These are phyloP conservation scores for Calameuta idolon DNA, from an alignment of 2,888 invertebrate genomes.

Conservation along the genomic window DNA sequence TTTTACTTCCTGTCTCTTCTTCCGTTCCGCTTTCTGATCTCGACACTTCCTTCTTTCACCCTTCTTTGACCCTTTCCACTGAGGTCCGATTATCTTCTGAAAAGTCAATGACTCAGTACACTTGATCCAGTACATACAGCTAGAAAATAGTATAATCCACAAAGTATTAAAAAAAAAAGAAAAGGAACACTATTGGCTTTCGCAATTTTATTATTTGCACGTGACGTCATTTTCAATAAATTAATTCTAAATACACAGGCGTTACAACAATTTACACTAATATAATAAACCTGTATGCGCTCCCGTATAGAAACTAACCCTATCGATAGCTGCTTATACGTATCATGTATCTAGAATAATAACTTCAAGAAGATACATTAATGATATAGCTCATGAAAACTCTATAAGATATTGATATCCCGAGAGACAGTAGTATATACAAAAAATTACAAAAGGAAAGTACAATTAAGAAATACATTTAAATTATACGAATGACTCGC, in stretches of 20 bases:
- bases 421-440: background rate
- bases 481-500: background rate
- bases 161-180: background rate
- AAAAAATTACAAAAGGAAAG: constrained; percentile 10
- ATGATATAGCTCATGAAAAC: background rate
- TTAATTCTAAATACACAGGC: constrained; percentile 44
- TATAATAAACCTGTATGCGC: constrained; percentile 31
- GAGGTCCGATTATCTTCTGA: no score
- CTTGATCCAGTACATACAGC: no score
- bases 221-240: constrained; percentile 43
- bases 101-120: no score
- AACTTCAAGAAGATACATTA: background rate
- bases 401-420: background rate
- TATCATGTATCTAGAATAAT: background rate
- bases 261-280: constrained; percentile 46
- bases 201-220: constrained; percentile 35
- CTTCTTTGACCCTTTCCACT: no score
- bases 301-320: constrained; percentile 30
- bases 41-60: background rate
- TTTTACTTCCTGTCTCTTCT: background rate
- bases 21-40: background rate
- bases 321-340: constrained; percentile 22
- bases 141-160: background rate
- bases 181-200: background rate
- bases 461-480: background rate